These are phyloP conservation scores for Pituophis catenifer DNA, from an alignment of 2,113 vertebrate species.

Conservation along the genomic window DNA sequence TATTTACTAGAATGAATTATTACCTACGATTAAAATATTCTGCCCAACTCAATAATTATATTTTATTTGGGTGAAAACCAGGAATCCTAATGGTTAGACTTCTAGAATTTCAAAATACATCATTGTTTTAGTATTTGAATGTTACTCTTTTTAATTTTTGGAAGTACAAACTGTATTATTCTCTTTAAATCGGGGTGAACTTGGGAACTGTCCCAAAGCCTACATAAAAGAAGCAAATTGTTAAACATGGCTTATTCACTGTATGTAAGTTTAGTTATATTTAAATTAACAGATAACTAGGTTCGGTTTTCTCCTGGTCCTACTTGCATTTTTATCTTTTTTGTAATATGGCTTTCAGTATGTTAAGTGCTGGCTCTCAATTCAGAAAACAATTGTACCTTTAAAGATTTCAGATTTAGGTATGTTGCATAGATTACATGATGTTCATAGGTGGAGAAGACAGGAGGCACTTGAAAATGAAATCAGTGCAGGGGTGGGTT, in stretches of 20 bases:
- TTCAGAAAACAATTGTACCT: not conserved
- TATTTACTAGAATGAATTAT: conserved; percentile 25
- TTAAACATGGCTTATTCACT: not conserved
- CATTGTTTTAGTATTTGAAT: conserved; percentile 39
- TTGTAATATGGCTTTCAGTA: not conserved
- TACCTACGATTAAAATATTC: not conserved
- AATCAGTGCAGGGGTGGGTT: not conserved
- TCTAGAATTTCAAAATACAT: conserved; percentile 24
- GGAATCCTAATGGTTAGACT: not conserved
- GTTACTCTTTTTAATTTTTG: conserved; percentile 46
- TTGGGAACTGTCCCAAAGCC: not conserved
- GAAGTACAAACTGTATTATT: conserved; percentile 38
- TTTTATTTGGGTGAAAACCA: not conserved
- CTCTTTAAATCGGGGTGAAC: conserved; percentile 23
- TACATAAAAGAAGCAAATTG: not conserved
- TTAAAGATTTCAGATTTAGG: not conserved
- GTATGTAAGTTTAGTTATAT: not conserved
- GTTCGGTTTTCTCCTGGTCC: not conserved
- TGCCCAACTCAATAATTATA: not conserved
- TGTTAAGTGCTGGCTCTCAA: not conserved
- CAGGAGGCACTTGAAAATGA: not conserved
- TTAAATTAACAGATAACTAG: not conserved
- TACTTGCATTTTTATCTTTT: not conserved
- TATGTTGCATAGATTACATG: not conserved
- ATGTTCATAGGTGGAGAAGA: not conserved